phyloP scores from a whole-genome alignment of 2,888 invertebrate genomes.

The Papilio gigon region DNA sequence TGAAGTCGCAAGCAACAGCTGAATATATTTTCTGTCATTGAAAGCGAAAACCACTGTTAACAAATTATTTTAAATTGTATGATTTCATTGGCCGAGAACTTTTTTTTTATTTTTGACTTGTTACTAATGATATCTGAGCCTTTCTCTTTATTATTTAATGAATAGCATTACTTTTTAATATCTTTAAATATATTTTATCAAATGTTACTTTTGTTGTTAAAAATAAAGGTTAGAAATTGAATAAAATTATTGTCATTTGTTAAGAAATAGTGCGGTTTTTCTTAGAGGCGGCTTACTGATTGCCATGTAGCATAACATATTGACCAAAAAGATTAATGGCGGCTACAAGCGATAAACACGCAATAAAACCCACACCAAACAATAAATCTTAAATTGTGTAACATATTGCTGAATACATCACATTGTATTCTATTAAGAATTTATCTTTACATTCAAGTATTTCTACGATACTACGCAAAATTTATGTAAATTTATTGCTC shows the following conservation, averaged over 20 bases:
- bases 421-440: neutral
- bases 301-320: conserved; percentile 24
- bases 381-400: conserved; percentile 22
- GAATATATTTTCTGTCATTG: neutral
- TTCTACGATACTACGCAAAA: neutral
- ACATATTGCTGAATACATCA: conserved; percentile 7
- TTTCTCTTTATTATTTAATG: too few species aligned
- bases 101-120: too few species aligned
- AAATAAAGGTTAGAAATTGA: neutral
- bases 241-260: neutral
- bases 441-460: neutral
- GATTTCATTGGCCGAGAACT: neutral
- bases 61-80: neutral
- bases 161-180: too few species aligned
- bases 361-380: conserved; percentile 25
- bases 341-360: conserved; percentile 22
- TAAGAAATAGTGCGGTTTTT: conserved; percentile 5
- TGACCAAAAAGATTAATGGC: conserved; percentile 29
- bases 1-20: too few species aligned
- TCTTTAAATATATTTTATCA: neutral
- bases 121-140: too few species aligned
- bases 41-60: neutral
- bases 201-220: neutral
- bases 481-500: neutral
- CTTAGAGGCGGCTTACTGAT: conserved; percentile 16